Base-by-base conservation (phyloP, 1,140 invertebrate species). In the Cephus cinctus region DNA sequence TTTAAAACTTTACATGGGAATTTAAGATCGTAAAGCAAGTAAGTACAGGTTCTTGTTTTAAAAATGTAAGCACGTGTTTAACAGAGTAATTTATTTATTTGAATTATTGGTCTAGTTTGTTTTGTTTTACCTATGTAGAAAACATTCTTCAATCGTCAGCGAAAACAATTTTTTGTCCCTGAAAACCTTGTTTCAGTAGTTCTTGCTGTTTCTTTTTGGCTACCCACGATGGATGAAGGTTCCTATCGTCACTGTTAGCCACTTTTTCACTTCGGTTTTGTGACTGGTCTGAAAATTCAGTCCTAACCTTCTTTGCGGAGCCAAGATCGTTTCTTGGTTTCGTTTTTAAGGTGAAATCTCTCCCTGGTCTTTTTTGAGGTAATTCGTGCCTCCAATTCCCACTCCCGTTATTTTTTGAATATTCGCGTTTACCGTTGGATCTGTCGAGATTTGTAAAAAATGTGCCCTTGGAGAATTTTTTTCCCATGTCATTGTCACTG, bases 221-320 rank as follows among this genome's bases (percentile, higher is more conserved):
- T 42, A 58, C 59, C 76, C 76, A 78, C 4, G 76, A 78, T 14
- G 75, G 76, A 75, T 78, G 76, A n/a, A 78, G 44, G 47, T 57
- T n/a, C n/a, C n/a, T n/a, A n/a, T n/a, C n/a, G n/a, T n/a, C n/a
- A n/a, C n/a, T n/a, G n/a, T n/a, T n/a, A n/a, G n/a, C n/a, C n/a
- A n/a, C n/a, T n/a, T n/a, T n/a, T n/a, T n/a, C n/a, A 40, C 32
- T 14, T 32, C 43, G 12, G 9, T 14, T 6, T 52, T 42, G 4
- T 27, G 27, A n/a, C 19, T 40, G 8, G 16, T 22, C 8, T 15
- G 11, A 36, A 15, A 36, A 36, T n/a, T 11, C 34, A 12, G 2
- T 12, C 14, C 9, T 15, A 11, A 8, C 5, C 15, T 18, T 11
- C 19, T 36, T 36, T 3, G 9, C 14, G 9, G 27, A 2, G 9